Evolutionary conservation across 1,140 invertebrate genomes (phyloP), one percentile per base, ranked within the genome.

Genomic region (Galleria mellonella): DNA sequence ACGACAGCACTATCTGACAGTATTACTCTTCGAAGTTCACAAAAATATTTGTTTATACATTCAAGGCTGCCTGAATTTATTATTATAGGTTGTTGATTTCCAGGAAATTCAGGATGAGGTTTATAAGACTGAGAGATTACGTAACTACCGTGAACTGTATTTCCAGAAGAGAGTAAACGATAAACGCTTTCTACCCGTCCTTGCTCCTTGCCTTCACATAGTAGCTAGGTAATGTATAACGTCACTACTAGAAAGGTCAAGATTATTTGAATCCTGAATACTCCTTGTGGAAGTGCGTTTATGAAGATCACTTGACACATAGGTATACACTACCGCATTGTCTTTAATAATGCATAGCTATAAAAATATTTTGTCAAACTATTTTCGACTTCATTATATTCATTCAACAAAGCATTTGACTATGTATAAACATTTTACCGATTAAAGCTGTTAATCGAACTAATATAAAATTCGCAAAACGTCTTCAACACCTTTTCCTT

Each of bases 121-220:
- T 58, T 70, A 81, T 77, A 83, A 83, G 78, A 83, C 77, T 84
- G 81, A 82, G 66, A 71, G 64, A 75, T 66, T 82, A 82, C 71
- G 81, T 77, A 83, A 79, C 62, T 72, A 62, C 78, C 69, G 71
- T 75, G 69, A 77, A 75, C 69, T 74, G 74, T 78, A 76, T 78
- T 79, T 77, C 71, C 72, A 76, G 68, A 75, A 68, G 74, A 65
- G 69, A 78, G 75, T 75, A 79, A 78, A 75, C 76, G 64, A 82
- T 66, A 79, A 76, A 85, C 74, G 78, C 78, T 85, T 82, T 81
- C 68, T 82, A 83, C 81, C 81, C 81, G 81, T 85, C 81, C 81
- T 85, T 73, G 72, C 78, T 83, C 77, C 81, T 83, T 83, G 81
- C 81, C 81, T 85, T 85, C 83, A 81, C 78, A 75, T 69, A 76